Conservation (phyloP, 2,113 vertebrate genomes). For the Bos indicus region DNA sequence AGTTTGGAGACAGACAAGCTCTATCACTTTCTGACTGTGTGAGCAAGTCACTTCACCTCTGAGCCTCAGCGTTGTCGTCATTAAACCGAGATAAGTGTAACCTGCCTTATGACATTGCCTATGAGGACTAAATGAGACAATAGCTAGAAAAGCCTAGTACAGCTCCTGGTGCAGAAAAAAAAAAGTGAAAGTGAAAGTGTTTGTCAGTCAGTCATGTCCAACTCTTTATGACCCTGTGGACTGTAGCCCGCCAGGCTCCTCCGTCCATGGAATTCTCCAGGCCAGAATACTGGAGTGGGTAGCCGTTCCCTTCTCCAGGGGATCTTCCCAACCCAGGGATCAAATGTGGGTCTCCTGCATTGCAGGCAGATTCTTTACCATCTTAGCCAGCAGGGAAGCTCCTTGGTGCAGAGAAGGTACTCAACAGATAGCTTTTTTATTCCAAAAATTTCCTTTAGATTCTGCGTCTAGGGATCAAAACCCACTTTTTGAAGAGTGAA, state of each 20-base stretch:
- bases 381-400: neutral
- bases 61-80: accelerated
- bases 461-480: neutral
- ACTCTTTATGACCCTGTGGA: accelerated
- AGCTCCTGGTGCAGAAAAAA: neutral
- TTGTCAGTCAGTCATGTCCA: accelerated
- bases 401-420: neutral
- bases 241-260: neutral
- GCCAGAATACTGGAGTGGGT: neutral
- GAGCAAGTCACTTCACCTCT: neutral
- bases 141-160: accelerated
- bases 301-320: neutral
- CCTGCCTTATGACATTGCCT: accelerated
- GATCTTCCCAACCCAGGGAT: neutral
- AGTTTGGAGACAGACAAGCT: neutral
- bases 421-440: neutral
- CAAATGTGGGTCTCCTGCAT: neutral
- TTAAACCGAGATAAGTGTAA: accelerated
- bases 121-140: accelerated
- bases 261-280: neutral
- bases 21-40: accelerated
- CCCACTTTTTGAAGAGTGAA: neutral
- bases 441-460: neutral
- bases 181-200: neutral
- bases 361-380: neutral